phyloP scores from a whole-genome alignment of 2,113 vertebrate species.

The Podarcis muralis region DNA sequence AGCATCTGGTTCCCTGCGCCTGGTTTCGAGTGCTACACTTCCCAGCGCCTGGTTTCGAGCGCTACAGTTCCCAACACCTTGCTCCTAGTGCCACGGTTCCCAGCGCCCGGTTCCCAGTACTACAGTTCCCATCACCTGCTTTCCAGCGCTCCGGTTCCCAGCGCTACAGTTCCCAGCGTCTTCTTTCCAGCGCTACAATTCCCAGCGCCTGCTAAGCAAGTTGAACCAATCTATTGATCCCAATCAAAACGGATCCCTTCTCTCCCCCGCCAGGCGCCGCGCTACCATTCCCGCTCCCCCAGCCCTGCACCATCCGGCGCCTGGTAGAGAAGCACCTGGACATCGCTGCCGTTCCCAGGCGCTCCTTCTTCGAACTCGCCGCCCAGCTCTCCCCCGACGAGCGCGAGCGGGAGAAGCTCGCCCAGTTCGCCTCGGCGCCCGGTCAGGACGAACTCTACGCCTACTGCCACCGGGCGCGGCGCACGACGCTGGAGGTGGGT shows the following conservation, averaged over 20 bases:
- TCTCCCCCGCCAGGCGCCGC: conserved; percentile 43
- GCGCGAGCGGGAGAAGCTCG: conserved; percentile 88
- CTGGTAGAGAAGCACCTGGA: conserved; percentile 88
- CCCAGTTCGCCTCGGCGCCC: conserved; percentile 84
- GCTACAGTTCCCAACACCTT: no score
- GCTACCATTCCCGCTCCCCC: conserved; percentile 78
- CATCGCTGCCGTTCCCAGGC: conserved; percentile 86
- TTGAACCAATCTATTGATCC: no score
- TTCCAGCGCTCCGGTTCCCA: no score
- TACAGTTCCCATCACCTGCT: no score
- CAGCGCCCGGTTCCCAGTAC: no score
- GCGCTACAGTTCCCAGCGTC: no score
- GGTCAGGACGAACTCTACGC: conserved; percentile 87
- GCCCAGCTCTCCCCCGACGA: conserved; percentile 77
- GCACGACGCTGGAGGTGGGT: conserved; percentile 88
- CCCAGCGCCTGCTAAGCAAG: no score
- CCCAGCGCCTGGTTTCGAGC: accelerated
- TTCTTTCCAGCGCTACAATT: no score
- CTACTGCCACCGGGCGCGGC: conserved; percentile 89
- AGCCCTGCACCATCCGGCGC: conserved; percentile 81
- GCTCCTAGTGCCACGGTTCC: no score
- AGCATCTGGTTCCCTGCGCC: no score
- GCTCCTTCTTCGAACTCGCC: conserved; percentile 92
- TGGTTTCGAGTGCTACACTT: no score
- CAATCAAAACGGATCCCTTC: accelerated